phyloP scores from a whole-genome alignment of 2,113 vertebrate genomes.

The Mustelus asterias region DNA sequence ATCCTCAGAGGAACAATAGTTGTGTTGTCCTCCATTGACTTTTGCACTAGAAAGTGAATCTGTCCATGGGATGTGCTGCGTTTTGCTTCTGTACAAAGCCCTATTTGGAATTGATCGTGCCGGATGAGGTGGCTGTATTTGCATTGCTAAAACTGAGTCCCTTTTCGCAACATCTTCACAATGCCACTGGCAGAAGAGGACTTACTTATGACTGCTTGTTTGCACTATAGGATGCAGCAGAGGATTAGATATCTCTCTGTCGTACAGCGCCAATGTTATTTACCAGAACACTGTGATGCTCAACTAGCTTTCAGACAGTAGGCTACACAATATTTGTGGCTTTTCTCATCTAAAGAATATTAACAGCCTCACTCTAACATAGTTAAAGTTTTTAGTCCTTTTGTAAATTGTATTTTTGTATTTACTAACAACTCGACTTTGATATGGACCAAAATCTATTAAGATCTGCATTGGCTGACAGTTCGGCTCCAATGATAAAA shows the following conservation, averaged over 20 bases:
- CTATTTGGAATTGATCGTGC: constrained; percentile 29
- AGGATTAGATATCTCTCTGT: neutral
- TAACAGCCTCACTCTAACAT: neutral
- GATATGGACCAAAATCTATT: neutral
- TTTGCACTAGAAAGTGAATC: neutral
- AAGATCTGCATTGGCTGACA: neutral
- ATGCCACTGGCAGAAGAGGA: neutral
- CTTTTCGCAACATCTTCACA: neutral
- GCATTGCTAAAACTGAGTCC: neutral
- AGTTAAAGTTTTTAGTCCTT: neutral
- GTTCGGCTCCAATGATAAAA: neutral
- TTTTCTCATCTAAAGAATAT: neutral
- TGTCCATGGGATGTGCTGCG: neutral
- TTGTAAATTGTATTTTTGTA: neutral
- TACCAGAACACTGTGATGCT: neutral
- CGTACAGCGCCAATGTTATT: neutral
- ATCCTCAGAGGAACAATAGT: neutral
- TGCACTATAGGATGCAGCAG: neutral
- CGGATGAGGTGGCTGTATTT: neutral
- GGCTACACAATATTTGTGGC: neutral
- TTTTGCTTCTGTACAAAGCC: neutral
- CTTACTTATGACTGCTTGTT: neutral
- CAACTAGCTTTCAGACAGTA: neutral
- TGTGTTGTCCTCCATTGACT: neutral
- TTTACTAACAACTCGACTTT: neutral